Evolutionary conservation across 2,888 invertebrate species (phyloP), one percentile per base, ranked within the genome.

Genomic region (Amblyjoppa fuscipennis): DNA sequence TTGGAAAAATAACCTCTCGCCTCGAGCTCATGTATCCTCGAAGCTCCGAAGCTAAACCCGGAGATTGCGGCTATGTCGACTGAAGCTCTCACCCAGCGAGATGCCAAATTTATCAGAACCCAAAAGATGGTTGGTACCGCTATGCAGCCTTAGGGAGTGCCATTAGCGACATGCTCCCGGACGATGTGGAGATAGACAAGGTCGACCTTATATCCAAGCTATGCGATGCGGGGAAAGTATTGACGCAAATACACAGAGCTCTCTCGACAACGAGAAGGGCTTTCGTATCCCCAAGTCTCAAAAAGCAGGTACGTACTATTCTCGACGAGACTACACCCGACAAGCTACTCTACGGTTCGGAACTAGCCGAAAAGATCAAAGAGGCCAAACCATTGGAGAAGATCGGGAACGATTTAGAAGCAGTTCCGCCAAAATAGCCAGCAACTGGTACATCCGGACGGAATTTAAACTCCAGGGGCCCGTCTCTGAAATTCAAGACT

Each of bases 71-170:
- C 59, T 3, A 66, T 76, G 20, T 45, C 77, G 1, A 69, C 64
- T 3, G 85, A 85, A 41, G 25, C 78, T n/a, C 56, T 76, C 11
- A 59, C 41, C 6, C 28, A 81, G 59, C 69, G 81, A 70, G 84
- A 81, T 25, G 81, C 34, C 13, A 66, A 53, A 31, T 71, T 75
- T 28, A 38, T 51, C 16, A 16, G 3, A 28, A 61, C 59, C 11
- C 84, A 84, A 31, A 73, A 64, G n/a, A 74, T 61, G 61, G 16
- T 70, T 16, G 81, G 84, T 16, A 41, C 69, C 20, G 20, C 20
- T 20, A 20, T 20, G 20, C 20, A 20, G 20, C 20, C 0, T 20
- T 20, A 20, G 0, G 20, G 20, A 20, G 20, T 16, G 69, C 64
- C 6, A 69, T 84, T 11, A 73, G 71, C n/a, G 66, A 70, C 20